Percentiles rank a stretch among this genome's conserved stretches.
Evolutionary conservation across 2,113 vertebrate species (phyloP).

Genomic region (Recurvirostra avosetta): DNA sequence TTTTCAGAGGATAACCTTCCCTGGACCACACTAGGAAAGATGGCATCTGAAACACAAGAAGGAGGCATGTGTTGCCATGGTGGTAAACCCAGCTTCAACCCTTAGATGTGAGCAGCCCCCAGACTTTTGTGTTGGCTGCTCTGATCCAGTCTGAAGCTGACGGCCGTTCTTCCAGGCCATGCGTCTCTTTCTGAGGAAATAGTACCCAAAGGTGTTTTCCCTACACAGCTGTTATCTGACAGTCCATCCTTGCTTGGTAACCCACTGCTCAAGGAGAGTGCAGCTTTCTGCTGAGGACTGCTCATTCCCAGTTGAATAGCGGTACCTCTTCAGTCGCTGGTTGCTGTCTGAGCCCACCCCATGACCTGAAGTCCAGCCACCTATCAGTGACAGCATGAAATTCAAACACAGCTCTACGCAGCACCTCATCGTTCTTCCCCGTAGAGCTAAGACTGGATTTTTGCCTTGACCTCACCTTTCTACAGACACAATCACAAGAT

Average conservation of each 20-base stretch:
- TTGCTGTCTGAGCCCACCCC: neutral
- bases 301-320: neutral
- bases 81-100: neutral
- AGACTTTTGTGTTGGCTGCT: neutral
- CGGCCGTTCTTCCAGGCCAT: neutral
- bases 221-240: neutral
- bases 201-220: neutral
- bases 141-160: accelerated
- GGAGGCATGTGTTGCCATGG: neutral
- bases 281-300: neutral
- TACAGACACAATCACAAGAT: neutral
- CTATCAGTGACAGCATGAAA: neutral
- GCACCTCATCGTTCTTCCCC: neutral
- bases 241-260: neutral
- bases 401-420: neutral
- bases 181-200: neutral
- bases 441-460: neutral
- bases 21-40: neutral
- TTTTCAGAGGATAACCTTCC: neutral
- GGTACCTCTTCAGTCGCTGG: neutral
- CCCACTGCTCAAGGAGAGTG: neutral
- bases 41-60: neutral
- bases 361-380: neutral
- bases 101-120: neutral
- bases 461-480: neutral